A percentile compares a stretch with the other conserved stretches of the same genome.
Conservation (phyloP, 2,888 invertebrate genomes). For the Amiota mariae region DNA sequence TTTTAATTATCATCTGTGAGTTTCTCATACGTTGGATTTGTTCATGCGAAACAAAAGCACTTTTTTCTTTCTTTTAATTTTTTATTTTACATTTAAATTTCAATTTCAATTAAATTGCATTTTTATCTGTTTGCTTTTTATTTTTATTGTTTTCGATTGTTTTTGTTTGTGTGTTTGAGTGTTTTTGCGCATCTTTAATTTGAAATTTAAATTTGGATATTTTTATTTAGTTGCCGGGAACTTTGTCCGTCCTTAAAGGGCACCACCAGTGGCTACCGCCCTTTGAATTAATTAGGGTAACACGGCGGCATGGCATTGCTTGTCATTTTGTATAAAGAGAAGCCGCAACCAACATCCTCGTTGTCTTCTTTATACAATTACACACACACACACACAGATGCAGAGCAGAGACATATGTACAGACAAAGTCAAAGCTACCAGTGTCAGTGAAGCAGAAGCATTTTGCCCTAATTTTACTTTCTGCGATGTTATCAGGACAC, state of each 20-base stretch:
- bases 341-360: background rate
- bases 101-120: constrained; percentile 3
- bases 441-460: constrained; percentile 46
- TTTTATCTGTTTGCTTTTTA: constrained; percentile 1
- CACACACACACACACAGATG: background rate
- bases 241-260: background rate
- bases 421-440: background rate
- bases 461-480: constrained; percentile 67
- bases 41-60: background rate
- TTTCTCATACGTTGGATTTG: background rate
- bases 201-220: background rate
- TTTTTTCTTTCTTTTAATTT: background rate
- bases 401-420: background rate
- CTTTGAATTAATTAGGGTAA: constrained; percentile 38
- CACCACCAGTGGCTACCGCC: constrained; percentile 25
- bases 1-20: constrained; percentile 23
- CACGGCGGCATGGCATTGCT: background rate
- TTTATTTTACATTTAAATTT: background rate
- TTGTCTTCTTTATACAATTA: no score
- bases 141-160: constrained; percentile 13
- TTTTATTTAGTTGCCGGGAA: background rate
- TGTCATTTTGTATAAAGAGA: constrained; percentile 12
- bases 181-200: background rate
- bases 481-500: constrained; percentile 65
- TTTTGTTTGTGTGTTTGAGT: background rate